A percentile compares a stretch with the other conserved stretches of the same genome.
These are phyloP conservation scores for Spodoptera littoralis DNA, from an alignment of 2,888 invertebrate genomes.

Conservation along the genomic window DNA sequence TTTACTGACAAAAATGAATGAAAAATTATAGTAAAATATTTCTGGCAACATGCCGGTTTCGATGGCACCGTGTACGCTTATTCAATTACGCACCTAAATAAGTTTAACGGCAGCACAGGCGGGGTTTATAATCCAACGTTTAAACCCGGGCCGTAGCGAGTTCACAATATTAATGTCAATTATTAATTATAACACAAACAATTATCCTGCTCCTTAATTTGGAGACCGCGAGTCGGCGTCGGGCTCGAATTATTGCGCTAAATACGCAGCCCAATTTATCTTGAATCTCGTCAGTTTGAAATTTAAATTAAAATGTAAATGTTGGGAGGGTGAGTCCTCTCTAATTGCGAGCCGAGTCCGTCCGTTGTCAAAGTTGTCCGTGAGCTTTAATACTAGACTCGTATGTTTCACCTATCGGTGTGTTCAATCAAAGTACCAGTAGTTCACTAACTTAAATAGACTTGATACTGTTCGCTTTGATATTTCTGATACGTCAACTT, in stretches of 20 bases:
- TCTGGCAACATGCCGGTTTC: constrained; percentile 16
- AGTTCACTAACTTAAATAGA: constrained; percentile 16
- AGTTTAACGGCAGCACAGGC: constrained; percentile 50
- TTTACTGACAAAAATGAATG: constrained; percentile 9
- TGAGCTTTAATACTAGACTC: constrained; percentile 65
- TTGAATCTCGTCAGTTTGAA: constrained; percentile 86
- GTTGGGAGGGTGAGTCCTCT: constrained; percentile 78
- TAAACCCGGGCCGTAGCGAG: constrained; percentile 53
- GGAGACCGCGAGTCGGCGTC: constrained; percentile 74
- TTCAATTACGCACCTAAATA: constrained; percentile 53
- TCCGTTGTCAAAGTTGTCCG: constrained; percentile 77
- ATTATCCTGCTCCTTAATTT: constrained; percentile 80
- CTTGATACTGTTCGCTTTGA: neutral
- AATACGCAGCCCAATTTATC: constrained; percentile 85
- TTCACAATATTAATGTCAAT: constrained; percentile 78
- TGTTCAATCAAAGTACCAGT: constrained; percentile 32
- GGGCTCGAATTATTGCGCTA: constrained; percentile 84
- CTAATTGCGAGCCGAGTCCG: constrained; percentile 82
- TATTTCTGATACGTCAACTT: neutral
- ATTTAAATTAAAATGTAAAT: constrained; percentile 89
- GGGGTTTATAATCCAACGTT: constrained; percentile 51
- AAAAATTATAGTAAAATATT: constrained; percentile 26
- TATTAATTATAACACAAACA: constrained; percentile 84
- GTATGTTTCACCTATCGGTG: constrained; percentile 60
- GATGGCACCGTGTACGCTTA: constrained; percentile 27